Conservation (phyloP, 2,797 vertebrate species). For the Hylomyscus alleni region DNA sequence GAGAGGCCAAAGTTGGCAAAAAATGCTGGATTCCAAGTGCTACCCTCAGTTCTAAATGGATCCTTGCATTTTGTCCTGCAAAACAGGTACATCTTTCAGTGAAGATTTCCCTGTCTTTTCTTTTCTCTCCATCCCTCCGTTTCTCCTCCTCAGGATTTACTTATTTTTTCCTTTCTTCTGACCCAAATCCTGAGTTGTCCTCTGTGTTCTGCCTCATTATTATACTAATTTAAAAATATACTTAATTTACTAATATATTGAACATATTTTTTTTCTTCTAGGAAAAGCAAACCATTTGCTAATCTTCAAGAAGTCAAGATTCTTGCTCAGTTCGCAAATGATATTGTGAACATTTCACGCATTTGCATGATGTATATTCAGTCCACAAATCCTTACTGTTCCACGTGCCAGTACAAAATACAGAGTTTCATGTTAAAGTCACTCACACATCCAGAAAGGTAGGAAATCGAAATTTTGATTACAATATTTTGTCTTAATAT, state of each 20-base stretch:
- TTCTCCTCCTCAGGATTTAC: background rate
- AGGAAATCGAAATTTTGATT: conserved; percentile 61
- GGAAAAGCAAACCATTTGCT: conserved; percentile 86
- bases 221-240: conserved; percentile 26
- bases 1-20: background rate
- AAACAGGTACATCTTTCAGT: background rate
- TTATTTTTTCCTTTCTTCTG: too few relatives aligned
- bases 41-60: background rate
- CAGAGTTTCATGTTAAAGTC: conserved; percentile 88
- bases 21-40: accelerated
- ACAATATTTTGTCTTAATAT: background rate
- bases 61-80: background rate
- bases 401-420: conserved; percentile 85
- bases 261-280: conserved; percentile 80
- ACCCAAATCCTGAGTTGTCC: background rate
- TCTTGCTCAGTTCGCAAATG: conserved; percentile 87
- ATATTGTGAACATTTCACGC: conserved; percentile 86
- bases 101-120: background rate
- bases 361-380: conserved; percentile 88
- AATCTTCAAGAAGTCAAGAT: conserved; percentile 87
- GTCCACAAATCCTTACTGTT: conserved; percentile 69
- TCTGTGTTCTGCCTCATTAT: background rate
- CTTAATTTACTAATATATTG: conserved; percentile 28
- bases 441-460: conserved; percentile 88
- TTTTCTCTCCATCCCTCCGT: background rate